phyloP scores from a whole-genome alignment of 1,140 invertebrate genomes.

The Latrodectus geometricus region DNA sequence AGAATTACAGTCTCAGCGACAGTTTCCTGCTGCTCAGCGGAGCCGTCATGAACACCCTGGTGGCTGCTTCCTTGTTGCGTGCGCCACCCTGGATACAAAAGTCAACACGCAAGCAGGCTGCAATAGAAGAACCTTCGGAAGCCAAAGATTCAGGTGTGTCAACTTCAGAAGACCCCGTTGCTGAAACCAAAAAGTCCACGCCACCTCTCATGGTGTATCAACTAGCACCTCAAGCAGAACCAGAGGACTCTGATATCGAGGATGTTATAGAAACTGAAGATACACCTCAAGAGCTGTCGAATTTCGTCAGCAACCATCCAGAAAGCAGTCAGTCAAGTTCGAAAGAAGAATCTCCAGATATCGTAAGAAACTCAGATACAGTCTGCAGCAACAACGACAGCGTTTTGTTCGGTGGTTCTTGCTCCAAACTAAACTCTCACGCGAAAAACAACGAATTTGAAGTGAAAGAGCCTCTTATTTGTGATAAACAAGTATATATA shows the following conservation, averaged over 20 bases:
- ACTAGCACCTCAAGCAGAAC: not conserved
- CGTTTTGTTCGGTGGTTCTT: conserved; percentile 10
- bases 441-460: not conserved
- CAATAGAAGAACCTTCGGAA: conserved; percentile 15
- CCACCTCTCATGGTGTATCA: not conserved
- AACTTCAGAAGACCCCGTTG: not conserved
- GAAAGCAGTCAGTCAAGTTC: not conserved
- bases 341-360: not conserved
- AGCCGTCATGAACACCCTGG: conserved; percentile 84
- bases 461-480: conserved; percentile 9
- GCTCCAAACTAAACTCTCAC: not conserved
- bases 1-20: conserved; percentile 62
- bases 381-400: conserved; percentile 25
- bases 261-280: not conserved
- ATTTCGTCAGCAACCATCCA: not conserved
- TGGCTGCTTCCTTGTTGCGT: conserved; percentile 80
- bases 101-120: not conserved
- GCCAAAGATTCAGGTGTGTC: conserved; percentile 27
- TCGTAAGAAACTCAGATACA: not conserved
- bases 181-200: not conserved
- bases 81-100: conserved; percentile 69
- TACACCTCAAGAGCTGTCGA: not conserved
- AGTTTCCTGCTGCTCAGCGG: conserved; percentile 80
- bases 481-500: not conserved
- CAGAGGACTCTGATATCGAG: not conserved